These are phyloP conservation scores for Mobula hypostoma DNA, from an alignment of 2,113 vertebrate genomes.

Conservation along the genomic window DNA sequence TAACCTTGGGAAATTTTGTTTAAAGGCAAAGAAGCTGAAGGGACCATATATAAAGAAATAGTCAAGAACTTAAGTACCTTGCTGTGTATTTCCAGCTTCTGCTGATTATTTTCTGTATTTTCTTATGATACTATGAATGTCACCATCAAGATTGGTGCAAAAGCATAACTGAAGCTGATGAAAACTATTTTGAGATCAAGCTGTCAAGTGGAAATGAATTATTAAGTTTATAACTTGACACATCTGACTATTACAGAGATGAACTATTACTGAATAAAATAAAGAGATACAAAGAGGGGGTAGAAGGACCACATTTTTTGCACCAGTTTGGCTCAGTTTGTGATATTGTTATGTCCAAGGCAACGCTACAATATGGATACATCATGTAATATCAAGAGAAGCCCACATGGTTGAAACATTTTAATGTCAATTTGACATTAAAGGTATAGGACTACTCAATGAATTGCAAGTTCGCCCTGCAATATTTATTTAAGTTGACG, in stretches of 20 bases:
- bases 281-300: too few species aligned
- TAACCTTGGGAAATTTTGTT: background rate
- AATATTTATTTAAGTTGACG: background rate
- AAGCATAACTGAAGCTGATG: background rate
- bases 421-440: background rate
- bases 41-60: background rate
- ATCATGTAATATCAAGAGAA: background rate
- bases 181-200: background rate
- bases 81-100: background rate
- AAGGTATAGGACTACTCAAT: background rate
- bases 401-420: background rate
- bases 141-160: background rate
- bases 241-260: too few species aligned
- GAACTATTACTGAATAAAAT: too few species aligned
- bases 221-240: background rate
- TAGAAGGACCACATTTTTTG: too few species aligned
- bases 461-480: background rate
- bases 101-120: background rate
- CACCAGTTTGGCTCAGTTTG: too few species aligned
- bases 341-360: background rate
- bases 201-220: background rate
- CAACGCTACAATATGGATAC: too few species aligned
- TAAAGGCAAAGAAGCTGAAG: background rate
- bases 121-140: background rate
- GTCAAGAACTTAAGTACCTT: background rate